phyloP scores from a whole-genome alignment of 1,140 invertebrate genomes.

The Trichomalopsis sarcophagae region DNA sequence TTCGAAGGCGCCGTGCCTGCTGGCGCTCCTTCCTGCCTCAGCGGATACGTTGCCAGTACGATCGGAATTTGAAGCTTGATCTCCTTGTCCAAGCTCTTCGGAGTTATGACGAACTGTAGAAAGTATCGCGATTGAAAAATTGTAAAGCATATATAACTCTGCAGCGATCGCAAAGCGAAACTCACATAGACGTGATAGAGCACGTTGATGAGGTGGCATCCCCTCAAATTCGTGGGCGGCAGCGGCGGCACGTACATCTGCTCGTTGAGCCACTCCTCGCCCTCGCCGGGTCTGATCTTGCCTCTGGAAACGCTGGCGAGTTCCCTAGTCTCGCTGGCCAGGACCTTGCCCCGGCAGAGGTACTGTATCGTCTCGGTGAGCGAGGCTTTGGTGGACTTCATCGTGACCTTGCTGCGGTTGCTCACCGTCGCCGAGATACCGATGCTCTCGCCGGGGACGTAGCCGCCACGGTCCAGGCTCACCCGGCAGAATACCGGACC shows the following conservation, averaged over 20 bases:
- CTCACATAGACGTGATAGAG: slow-evolving; percentile 96
- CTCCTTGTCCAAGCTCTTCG: slow-evolving; percentile 93
- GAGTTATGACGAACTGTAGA: slow-evolving; percentile 91
- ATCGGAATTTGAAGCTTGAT: slow-evolving; percentile 95
- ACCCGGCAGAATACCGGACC: slow-evolving; percentile 90
- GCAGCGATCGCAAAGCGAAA: slow-evolving; percentile 57
- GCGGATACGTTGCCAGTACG: slow-evolving; percentile 94
- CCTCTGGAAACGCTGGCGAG: slow-evolving; percentile 87
- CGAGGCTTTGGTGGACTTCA: slow-evolving; percentile 74
- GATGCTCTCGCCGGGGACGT: slow-evolving; percentile 95
- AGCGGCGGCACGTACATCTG: slow-evolving; percentile 94
- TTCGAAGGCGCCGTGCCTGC: slow-evolving; percentile 80
- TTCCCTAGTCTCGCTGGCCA: slow-evolving; percentile 91
- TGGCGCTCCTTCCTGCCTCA: slow-evolving; percentile 80
- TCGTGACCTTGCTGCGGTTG: slow-evolving; percentile 85
- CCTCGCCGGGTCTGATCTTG: slow-evolving; percentile 87
- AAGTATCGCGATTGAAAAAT: neutral
- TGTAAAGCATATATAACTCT: too few species aligned
- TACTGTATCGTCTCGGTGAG: slow-evolving; percentile 90
- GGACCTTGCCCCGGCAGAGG: slow-evolving; percentile 88
- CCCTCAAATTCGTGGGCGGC: slow-evolving; percentile 95
- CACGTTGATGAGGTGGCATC: slow-evolving; percentile 95
- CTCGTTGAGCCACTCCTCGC: slow-evolving; percentile 92
- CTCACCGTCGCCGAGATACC: slow-evolving; percentile 88
- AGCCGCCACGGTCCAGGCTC: slow-evolving; percentile 91